Evolutionary conservation across 2,113 vertebrate species (phyloP).

Genomic region (Fregata magnificens): DNA sequence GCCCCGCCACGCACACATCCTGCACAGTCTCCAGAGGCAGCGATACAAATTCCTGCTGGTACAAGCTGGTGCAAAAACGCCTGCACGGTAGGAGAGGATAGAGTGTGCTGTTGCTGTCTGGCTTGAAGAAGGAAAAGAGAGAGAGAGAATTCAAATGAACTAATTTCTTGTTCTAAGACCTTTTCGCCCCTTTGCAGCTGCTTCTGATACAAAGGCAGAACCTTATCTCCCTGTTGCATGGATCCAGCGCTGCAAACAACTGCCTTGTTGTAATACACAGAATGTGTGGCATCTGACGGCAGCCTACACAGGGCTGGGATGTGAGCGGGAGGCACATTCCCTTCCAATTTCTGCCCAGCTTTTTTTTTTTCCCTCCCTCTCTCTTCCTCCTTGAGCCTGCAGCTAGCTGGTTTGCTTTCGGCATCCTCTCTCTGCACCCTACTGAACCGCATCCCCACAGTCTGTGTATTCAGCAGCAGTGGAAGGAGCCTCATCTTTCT

Average conservation of each 20-base stretch:
- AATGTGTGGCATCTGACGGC: slow-evolving; percentile 18
- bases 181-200: slow-evolving; percentile 37
- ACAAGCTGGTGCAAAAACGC: rapidly evolving
- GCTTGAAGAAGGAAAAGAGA: background rate
- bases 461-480: rapidly evolving
- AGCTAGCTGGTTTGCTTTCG: background rate
- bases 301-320: background rate
- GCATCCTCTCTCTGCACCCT: background rate
- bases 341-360: background rate
- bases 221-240: slow-evolving; percentile 54
- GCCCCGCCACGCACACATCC: rapidly evolving
- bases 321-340: background rate
- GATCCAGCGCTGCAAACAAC: slow-evolving; percentile 23
- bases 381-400: background rate
- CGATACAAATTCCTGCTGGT: background rate
- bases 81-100: rapidly evolving
- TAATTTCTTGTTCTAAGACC: slow-evolving; percentile 65
- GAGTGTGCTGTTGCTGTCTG: background rate
- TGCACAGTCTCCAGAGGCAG: background rate
- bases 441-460: rapidly evolving
- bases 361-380: background rate
- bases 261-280: slow-evolving; percentile 16
- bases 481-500: background rate
- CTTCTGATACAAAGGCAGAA: slow-evolving; percentile 64
- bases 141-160: slow-evolving; percentile 49